phyloP scores from a whole-genome alignment of 2,113 vertebrate species.

The Platichthys stellatus region DNA sequence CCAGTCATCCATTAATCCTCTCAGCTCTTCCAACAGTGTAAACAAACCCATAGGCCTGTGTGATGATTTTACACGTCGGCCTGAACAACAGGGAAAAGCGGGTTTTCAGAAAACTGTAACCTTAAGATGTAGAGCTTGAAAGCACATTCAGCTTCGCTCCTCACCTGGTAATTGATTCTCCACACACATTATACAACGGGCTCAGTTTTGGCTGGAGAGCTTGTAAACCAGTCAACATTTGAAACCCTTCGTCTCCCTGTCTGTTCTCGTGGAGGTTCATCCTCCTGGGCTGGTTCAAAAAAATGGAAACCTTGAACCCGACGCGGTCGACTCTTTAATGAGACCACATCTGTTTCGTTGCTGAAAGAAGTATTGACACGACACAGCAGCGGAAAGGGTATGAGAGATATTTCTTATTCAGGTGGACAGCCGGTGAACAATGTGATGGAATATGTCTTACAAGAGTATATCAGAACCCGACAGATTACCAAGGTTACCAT shows the following conservation, averaged over 20 bases:
- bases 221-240: background rate
- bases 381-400: constrained; percentile 47
- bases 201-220: background rate
- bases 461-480: constrained; percentile 49
- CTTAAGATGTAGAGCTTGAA: background rate
- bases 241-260: background rate
- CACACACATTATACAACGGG: background rate
- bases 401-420: constrained; percentile 71
- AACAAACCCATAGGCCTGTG: background rate
- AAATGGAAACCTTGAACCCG: background rate
- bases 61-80: background rate
- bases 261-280: background rate
- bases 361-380: constrained; percentile 42
- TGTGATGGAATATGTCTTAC: constrained; percentile 57
- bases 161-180: constrained; percentile 3
- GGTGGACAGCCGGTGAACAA: constrained; percentile 62
- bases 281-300: background rate
- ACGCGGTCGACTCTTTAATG: background rate
- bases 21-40: background rate
- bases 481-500: constrained; percentile 50
- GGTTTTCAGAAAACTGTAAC: background rate
- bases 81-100: background rate
- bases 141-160: background rate
- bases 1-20: background rate
- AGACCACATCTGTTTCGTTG: constrained; percentile 20